Base-by-base conservation (phyloP, 2,888 invertebrate species). In the Heliconius hortense region DNA sequence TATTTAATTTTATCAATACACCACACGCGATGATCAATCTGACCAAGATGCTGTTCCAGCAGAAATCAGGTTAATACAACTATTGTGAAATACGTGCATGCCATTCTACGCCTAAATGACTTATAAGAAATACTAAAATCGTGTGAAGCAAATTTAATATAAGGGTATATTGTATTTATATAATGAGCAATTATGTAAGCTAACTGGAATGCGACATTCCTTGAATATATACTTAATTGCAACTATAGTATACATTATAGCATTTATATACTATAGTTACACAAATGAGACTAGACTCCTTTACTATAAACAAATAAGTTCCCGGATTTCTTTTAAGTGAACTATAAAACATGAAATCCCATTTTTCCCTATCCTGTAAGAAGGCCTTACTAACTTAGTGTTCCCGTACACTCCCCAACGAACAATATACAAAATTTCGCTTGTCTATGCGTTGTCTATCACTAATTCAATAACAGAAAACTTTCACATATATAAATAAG, bases 181-280 rank as follows among this genome's bases (percentile, higher is more conserved):
- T 76, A 76, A 76, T 70, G 59, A 74, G 76, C 76, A 76, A 76
- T 76, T 73, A 76, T 73, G 73, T 76, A 66, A 43, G 53, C 53
- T 59, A 62, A 56, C 56, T 64, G 76, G 76, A 76, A 76, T 76
- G 76, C 60, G 73, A 73, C 76, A 76, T 76, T 76, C 76, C 76
- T 76, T 60, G 68, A 73, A 76, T 73, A 76, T 68, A 68, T 76
- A 76, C 62, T 72, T 69, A 72, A 62, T 71, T 59, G 72, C 35
- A n/a, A 62, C 43, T 67, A 13, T 39, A 26, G 18, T 53, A 53
- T 53, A 53, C 8, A 2, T 8, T 21, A 2, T 18, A 48, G 28
- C 8, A 43, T 31, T 15, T 43, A 43, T 15, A 43, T 43, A 43
- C 43, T 43, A 43, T 15, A 15, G 43, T 43, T 43, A 43, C 15